Evolutionary conservation across 2,113 vertebrate genomes (phyloP).

Genomic region (Charadrius vociferus): DNA sequence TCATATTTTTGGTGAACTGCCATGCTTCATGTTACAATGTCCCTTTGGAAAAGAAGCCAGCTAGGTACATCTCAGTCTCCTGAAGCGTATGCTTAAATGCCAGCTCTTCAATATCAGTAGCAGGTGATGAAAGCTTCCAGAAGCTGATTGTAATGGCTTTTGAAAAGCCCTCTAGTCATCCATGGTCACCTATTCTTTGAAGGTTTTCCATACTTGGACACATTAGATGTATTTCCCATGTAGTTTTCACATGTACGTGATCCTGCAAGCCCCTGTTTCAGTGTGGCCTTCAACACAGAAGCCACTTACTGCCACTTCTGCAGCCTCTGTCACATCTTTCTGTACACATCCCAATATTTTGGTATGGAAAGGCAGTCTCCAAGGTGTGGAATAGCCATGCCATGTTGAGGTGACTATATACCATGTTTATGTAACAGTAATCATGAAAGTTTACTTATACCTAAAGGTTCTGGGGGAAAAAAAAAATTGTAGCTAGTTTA

Average conservation of each 20-base stretch:
- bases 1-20: not conserved
- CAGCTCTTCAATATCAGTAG: not conserved
- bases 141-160: not conserved
- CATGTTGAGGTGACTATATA: not conserved
- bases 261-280: not conserved
- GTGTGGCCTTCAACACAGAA: not conserved
- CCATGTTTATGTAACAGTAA: not conserved
- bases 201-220: not conserved
- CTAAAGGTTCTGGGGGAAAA: not conserved
- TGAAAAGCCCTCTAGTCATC: not conserved
- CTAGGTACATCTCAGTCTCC: not conserved
- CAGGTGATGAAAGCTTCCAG: not conserved
- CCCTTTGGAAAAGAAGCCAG: not conserved
- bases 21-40: not conserved
- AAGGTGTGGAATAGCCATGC: not conserved
- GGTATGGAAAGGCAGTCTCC: not conserved
- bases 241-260: accelerated
- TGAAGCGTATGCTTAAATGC: not conserved
- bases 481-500: not conserved
- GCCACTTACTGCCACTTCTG: not conserved
- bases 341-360: not conserved
- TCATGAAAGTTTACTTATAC: not conserved
- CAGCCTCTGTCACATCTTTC: not conserved
- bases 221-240: not conserved
- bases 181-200: not conserved